Evolutionary conservation across 1,140 invertebrate species (phyloP), one percentile per base, ranked within the genome.

Genomic region (Heterodera schachtii): DNA sequence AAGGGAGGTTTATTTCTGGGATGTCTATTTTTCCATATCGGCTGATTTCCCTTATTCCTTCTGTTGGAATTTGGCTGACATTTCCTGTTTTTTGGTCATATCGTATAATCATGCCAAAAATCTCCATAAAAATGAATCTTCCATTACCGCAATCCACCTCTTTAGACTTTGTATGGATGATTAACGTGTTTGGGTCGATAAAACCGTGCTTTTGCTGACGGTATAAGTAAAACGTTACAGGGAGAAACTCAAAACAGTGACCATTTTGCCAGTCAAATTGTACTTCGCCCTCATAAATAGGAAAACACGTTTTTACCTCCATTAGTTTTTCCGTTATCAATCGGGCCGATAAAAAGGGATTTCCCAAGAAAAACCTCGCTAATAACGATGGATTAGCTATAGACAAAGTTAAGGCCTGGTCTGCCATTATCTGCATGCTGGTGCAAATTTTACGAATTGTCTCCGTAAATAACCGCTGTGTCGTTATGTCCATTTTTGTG

Each of bases 21-120:
- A 76, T 43, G 16, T 76, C 75, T 1, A 76, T 76, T n/a, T 60
- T 76, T 16, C 75, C 75, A 60, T 64, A 31, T 52, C 75, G 75
- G 31, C 13, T 16, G 7, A 76, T 19, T 21, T 52, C 13, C 9
- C 43, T 21, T 3, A 76, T 76, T 1, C 21, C 75, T 4, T 46
- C 69, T 16, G 8, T 31, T 1, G 69, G 21, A 1, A 71, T 71
- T 41, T 71, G 69, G 2, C 44, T 71, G 8, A 71, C 19, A 3
- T 71, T 31, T 11, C 69, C 69, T 13, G 3, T 71, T 71, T 41
- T 3, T 31, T 76, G 75, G 13, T 76, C 75, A 60, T 52, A 76
- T 13, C 19, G 44, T 4, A 16, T 76, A 2, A 66, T 5, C 52
- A 19, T 11, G 3, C 75, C 19, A 8, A 4, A 3, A 9, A 7